A percentile compares a stretch with the other conserved stretches of the same genome.
Conservation (phyloP, 2,888 invertebrate genomes). For the Trissolcus japonicus region DNA sequence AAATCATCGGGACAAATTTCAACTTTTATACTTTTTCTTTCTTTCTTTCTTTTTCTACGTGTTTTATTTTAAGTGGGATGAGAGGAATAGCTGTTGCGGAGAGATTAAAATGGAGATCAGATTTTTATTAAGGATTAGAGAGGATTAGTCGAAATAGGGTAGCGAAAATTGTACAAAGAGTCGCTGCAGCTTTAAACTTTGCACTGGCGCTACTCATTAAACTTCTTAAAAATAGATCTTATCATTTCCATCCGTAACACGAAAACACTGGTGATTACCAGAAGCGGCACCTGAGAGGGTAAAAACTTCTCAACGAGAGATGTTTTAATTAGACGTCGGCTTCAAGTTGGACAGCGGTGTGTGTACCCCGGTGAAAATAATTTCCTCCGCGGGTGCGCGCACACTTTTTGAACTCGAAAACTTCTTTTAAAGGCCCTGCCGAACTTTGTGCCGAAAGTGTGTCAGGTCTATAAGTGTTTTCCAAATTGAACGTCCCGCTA, state of each 20-base stretch:
- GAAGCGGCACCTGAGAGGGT: slow-evolving; percentile 22
- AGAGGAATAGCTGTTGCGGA: no score
- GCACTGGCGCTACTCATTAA: slow-evolving; percentile 15
- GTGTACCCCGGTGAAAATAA: slow-evolving; percentile 32
- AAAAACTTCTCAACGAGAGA: slow-evolving; percentile 32
- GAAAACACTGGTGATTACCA: slow-evolving; percentile 27
- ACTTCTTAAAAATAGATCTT: slow-evolving; percentile 27
- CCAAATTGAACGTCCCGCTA: no score
- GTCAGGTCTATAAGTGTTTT: background rate
- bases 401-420: slow-evolving; percentile 38
- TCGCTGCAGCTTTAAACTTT: background rate
- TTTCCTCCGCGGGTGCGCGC: slow-evolving; percentile 24
- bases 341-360: slow-evolving; percentile 34
- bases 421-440: slow-evolving; percentile 25
- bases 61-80: background rate
- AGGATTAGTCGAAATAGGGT: no score
- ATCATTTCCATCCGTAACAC: slow-evolving; percentile 30
- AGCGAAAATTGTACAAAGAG: no score
- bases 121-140: no score
- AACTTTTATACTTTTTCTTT: background rate
- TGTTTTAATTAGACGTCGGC: slow-evolving; percentile 43
- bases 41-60: background rate
- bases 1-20: no score
- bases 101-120: no score
- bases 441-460: slow-evolving; percentile 30